A percentile compares a stretch with the other conserved stretches of the same genome.
phyloP scores from a whole-genome alignment of 2,888 invertebrate genomes.

The Mimas tiliae region DNA sequence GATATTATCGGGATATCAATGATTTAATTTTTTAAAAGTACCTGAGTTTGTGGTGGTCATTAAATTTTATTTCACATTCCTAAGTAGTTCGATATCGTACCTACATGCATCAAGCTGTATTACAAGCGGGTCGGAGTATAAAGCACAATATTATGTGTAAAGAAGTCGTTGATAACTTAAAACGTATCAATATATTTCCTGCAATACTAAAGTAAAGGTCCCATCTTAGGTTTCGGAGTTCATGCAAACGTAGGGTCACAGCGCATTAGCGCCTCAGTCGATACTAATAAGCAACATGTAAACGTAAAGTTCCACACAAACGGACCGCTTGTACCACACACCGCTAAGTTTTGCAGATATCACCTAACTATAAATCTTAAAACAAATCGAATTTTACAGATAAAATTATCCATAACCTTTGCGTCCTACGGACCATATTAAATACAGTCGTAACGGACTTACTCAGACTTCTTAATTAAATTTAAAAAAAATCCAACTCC shows the following conservation, averaged over 20 bases:
- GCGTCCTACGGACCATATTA: conserved; percentile 73
- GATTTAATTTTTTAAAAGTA: background rate
- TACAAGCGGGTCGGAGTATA: conserved; percentile 1
- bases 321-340: conserved; percentile 59
- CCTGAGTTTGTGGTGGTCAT: no score
- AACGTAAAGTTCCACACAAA: conserved; percentile 59
- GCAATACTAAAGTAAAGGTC: conserved; percentile 46
- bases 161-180: background rate
- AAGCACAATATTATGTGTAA: conserved; percentile 1
- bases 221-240: conserved; percentile 67
- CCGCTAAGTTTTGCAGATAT: conserved; percentile 64
- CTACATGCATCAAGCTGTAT: background rate
- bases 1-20: background rate
- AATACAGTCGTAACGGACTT: conserved; percentile 72
- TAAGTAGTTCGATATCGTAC: conserved; percentile 2
- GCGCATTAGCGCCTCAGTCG: conserved; percentile 47
- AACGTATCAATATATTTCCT: conserved; percentile 31
- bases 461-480: conserved; percentile 74
- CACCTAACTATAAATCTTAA: conserved; percentile 77
- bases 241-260: conserved; percentile 57
- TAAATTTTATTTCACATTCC: conserved; percentile 14
- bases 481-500: conserved; percentile 70
- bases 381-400: conserved; percentile 75
- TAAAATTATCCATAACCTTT: conserved; percentile 72
- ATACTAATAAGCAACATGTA: conserved; percentile 58